These are phyloP conservation scores for Rosalia funebris DNA, from an alignment of 2,888 invertebrate species.

Conservation along the genomic window DNA sequence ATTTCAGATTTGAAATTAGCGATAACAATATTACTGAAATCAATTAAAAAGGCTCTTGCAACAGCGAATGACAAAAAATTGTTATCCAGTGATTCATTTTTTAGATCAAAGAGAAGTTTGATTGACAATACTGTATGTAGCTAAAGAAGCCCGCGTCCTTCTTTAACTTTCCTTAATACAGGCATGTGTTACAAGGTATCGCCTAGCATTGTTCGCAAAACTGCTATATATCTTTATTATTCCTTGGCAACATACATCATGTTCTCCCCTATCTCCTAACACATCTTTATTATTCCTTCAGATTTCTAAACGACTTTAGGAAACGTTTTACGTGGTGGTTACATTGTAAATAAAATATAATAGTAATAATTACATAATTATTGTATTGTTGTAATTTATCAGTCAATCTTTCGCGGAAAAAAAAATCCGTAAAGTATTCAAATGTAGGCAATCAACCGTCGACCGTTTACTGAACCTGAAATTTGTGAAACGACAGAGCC, in stretches of 20 bases:
- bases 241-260: neutral
- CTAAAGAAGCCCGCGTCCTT: too few relatives aligned
- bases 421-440: neutral
- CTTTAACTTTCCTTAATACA: slow-evolving; percentile 6
- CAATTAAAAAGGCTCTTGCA: too few relatives aligned
- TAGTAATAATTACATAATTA: slow-evolving; percentile 16
- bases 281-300: slow-evolving; percentile 12
- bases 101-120: too few relatives aligned
- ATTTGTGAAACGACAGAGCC: neutral
- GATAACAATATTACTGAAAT: too few relatives aligned
- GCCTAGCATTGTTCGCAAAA: slow-evolving; percentile 11
- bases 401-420: slow-evolving; percentile 2
- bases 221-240: slow-evolving; percentile 8
- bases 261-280: neutral
- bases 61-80: too few relatives aligned
- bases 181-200: slow-evolving; percentile 23
- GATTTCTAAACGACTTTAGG: slow-evolving; percentile 19
- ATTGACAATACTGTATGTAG: too few relatives aligned
- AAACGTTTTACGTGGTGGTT: neutral
- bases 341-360: slow-evolving; percentile 15
- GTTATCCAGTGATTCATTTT: too few relatives aligned
- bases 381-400: slow-evolving; percentile 19
- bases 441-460: neutral
- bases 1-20: too few relatives aligned
- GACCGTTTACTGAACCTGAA: neutral